Evolutionary conservation across 2,113 vertebrate species (phyloP).

Genomic region (Larimichthys polyactis): DNA sequence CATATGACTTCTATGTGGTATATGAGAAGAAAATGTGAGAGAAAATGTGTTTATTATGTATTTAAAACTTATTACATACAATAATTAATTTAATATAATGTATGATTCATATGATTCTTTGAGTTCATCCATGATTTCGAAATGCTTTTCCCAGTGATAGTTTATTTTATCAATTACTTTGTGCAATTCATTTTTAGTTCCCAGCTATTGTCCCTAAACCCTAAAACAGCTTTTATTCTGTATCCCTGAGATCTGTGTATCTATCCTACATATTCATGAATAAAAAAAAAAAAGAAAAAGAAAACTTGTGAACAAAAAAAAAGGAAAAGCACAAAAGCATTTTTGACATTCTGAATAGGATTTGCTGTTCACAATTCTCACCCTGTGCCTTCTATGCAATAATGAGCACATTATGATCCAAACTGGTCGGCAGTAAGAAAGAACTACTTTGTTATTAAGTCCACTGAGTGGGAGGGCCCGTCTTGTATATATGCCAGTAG

Average conservation of each 20-base stretch:
- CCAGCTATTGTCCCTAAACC: too few relatives aligned
- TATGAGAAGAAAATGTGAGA: too few relatives aligned
- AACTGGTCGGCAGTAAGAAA: constrained; percentile 74
- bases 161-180: not conserved
- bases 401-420: constrained; percentile 81
- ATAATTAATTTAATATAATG: too few relatives aligned
- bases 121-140: not conserved
- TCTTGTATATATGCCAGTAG: constrained; percentile 80
- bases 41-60: not conserved
- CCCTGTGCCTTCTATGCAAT: constrained; percentile 58
- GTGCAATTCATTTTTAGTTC: not conserved
- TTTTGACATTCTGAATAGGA: constrained; percentile 68
- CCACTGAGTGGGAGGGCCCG: constrained; percentile 81
- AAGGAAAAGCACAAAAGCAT: constrained; percentile 62
- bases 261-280: not conserved
- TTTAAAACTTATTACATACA: too few relatives aligned
- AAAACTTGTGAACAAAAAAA: constrained; percentile 5
- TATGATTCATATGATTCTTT: not conserved
- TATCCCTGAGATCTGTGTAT: not conserved
- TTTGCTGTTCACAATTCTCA: constrained; percentile 65
- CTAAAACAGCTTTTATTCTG: not conserved
- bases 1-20: too few relatives aligned
- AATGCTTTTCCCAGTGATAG: not conserved
- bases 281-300: not conserved
- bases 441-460: constrained; percentile 82